A percentile compares a stretch with the other conserved stretches of the same genome.
Conservation (phyloP, 2,797 vertebrate genomes). For the Phoebastria nigripes region DNA sequence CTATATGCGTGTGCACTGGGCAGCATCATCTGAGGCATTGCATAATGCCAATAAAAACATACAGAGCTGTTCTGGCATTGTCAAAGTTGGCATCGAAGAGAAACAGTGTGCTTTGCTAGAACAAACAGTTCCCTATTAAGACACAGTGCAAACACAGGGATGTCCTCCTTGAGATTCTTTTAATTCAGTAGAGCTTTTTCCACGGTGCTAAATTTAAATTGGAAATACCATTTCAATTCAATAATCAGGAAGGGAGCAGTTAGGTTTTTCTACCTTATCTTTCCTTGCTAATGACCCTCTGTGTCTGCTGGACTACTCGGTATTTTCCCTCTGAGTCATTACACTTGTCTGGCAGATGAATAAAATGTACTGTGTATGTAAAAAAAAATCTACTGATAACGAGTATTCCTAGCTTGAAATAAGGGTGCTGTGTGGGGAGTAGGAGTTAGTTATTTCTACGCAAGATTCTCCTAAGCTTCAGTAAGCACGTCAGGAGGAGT, state of each 20-base stretch:
- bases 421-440: neutral
- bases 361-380: neutral
- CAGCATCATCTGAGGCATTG: neutral
- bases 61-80: neutral
- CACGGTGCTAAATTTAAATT: neutral
- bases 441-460: neutral
- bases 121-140: slow-evolving; percentile 29
- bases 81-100: neutral
- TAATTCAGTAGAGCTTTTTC: neutral
- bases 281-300: neutral
- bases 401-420: neutral
- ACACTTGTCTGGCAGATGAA: neutral
- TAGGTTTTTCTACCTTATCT: neutral
- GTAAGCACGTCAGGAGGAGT: neutral
- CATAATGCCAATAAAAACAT: neutral
- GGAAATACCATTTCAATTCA: neutral
- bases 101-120: neutral
- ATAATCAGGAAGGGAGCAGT: neutral
- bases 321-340: neutral
- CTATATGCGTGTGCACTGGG: neutral
- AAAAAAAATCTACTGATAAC: neutral
- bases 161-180: neutral
- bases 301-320: neutral
- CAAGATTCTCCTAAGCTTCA: neutral
- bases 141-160: neutral